phyloP scores from a whole-genome alignment of 2,113 vertebrate species.

The Phalacrocorax pelagicus region DNA sequence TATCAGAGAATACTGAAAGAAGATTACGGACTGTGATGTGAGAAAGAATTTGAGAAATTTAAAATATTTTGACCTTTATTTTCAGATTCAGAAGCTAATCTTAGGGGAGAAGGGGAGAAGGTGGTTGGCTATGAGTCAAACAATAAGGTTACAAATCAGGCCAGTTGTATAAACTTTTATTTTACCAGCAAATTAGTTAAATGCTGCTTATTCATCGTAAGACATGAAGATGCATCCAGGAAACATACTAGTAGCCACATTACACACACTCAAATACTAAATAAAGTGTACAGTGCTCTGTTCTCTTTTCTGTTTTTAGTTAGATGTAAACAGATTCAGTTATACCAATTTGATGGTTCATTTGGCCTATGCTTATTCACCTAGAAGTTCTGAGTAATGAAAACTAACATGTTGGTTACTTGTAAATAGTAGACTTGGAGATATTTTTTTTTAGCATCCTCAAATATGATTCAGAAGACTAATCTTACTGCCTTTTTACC shows the following conservation, averaged over 20 bases:
- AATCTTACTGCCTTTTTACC: neutral
- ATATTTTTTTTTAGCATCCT: neutral
- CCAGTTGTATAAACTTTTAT: neutral
- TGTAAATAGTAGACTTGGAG: neutral
- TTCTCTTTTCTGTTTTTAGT: neutral
- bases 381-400: neutral
- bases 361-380: neutral
- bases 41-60: neutral
- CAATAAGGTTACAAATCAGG: neutral
- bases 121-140: neutral
- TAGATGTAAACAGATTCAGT: neutral
- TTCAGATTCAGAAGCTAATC: neutral
- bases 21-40: fast-evolving
- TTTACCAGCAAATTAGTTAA: neutral
- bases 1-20: neutral
- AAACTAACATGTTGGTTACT: neutral
- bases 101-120: neutral
- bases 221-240: neutral
- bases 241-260: neutral
- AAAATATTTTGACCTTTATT: neutral
- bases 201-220: neutral
- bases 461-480: neutral
- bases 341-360: neutral
- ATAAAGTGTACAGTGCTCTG: neutral
- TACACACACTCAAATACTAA: neutral